A percentile compares a stretch with the other conserved stretches of the same genome.
phyloP scores from a whole-genome alignment of 2,797 vertebrate species.

The Gadopsis marmoratus region DNA sequence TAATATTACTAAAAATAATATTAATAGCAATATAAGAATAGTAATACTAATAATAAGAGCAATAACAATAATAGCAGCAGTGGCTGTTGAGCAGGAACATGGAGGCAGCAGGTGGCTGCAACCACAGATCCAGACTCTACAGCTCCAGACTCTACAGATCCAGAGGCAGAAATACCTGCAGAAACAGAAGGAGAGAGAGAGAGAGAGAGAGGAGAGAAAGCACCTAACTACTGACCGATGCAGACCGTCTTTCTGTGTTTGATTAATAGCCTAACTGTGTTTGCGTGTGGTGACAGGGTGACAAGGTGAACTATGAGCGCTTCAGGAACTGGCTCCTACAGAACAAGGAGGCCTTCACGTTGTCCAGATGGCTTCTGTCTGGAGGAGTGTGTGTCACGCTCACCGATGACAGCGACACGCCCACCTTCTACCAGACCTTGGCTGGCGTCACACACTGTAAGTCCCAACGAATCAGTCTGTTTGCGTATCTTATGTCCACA shows the following conservation, averaged over 20 bases:
- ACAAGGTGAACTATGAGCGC: constrained; percentile 98
- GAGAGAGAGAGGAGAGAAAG: too few species aligned
- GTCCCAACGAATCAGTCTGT: constrained; percentile 64
- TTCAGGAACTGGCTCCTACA: constrained; percentile 96
- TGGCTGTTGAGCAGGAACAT: too few species aligned
- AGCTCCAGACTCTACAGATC: too few species aligned
- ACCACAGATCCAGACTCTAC: too few species aligned
- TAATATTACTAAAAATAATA: too few species aligned
- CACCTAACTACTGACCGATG: too few species aligned
- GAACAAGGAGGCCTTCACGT: constrained; percentile 97
- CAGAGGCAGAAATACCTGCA: too few species aligned
- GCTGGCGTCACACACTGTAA: constrained; percentile 99
- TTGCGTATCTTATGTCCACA: background rate
- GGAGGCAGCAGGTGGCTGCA: too few species aligned
- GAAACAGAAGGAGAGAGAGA: too few species aligned
- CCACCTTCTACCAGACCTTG: constrained; percentile 99
- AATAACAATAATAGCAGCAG: too few species aligned
- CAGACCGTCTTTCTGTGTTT: background rate
- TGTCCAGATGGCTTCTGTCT: constrained; percentile 97
- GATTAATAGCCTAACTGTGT: background rate
- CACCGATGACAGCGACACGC: constrained; percentile 98
- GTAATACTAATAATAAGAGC: too few species aligned
- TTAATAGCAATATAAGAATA: too few species aligned
- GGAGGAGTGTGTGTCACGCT: constrained; percentile 97
- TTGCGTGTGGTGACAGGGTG: constrained; percentile 86